phyloP scores from a whole-genome alignment of 2,113 vertebrate genomes.

The Tyto alba region DNA sequence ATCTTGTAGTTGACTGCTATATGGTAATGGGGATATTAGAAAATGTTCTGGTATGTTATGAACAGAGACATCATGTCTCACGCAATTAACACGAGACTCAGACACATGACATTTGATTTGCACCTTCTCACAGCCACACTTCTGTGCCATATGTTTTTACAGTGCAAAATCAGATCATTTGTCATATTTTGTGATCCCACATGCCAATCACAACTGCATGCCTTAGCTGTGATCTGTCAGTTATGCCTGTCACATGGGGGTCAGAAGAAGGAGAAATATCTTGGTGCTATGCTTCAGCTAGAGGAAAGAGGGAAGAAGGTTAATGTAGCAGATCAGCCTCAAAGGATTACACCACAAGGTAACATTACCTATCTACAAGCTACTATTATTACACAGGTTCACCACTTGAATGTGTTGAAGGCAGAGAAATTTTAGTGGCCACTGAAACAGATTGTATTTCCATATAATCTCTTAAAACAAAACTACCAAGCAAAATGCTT shows the following conservation, averaged over 20 bases:
- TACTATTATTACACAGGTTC: background rate
- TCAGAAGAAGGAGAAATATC: constrained; percentile 2
- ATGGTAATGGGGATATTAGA: background rate
- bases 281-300: background rate
- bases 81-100: background rate
- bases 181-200: background rate
- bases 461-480: background rate
- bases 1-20: background rate
- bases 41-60: background rate
- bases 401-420: background rate
- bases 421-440: background rate
- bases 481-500: background rate
- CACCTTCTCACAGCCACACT: background rate
- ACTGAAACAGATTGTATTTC: background rate
- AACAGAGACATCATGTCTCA: background rate
- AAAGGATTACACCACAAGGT: background rate
- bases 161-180: background rate
- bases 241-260: background rate
- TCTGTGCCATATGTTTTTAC: background rate
- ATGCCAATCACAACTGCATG: constrained; percentile 2
- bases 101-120: background rate
- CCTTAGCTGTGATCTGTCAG: background rate
- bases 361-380: background rate
- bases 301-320: background rate
- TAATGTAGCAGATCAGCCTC: background rate